These are phyloP conservation scores for Eulacestoma nigropectus DNA, from an alignment of 2,113 vertebrate species.

Conservation along the genomic window DNA sequence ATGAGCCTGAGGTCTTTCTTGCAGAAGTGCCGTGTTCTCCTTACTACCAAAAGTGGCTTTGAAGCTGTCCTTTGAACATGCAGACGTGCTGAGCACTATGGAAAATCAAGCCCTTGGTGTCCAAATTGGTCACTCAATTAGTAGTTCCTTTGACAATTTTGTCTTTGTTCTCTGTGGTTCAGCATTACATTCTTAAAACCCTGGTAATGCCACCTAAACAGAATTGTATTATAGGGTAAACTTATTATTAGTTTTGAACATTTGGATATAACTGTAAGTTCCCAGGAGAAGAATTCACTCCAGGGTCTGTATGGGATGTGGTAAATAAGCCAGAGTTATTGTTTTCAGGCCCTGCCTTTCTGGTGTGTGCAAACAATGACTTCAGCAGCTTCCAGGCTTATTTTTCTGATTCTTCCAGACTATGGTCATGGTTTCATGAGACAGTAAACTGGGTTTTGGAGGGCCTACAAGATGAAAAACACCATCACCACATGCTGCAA, in stretches of 20 bases:
- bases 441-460: slow-evolving; percentile 42
- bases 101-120: slow-evolving; percentile 43
- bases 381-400: slow-evolving; percentile 66
- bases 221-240: slow-evolving; percentile 54
- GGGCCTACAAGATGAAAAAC: slow-evolving; percentile 46
- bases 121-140: slow-evolving; percentile 52
- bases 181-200: slow-evolving; percentile 32
- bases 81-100: slow-evolving; percentile 10
- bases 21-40: background rate
- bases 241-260: slow-evolving; percentile 64
- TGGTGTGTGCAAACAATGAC: slow-evolving; percentile 69
- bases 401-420: slow-evolving; percentile 63
- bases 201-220: slow-evolving; percentile 62
- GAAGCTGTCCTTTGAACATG: background rate
- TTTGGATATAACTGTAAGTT: slow-evolving; percentile 64
- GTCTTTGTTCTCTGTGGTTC: slow-evolving; percentile 48
- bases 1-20: background rate
- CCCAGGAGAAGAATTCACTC: slow-evolving; percentile 69
- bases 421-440: slow-evolving; percentile 55
- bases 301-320: slow-evolving; percentile 66
- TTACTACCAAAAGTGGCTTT: slow-evolving; percentile 4
- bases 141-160: slow-evolving; percentile 45
- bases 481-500: slow-evolving; percentile 25
- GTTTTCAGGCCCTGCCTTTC: slow-evolving; percentile 61
- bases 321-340: slow-evolving; percentile 61